Evolutionary conservation across 35 echinoderm and acorn worm species (phyloP), one percentile per base, ranked within the genome.

Genomic region (Acanthaster planci): DNA sequence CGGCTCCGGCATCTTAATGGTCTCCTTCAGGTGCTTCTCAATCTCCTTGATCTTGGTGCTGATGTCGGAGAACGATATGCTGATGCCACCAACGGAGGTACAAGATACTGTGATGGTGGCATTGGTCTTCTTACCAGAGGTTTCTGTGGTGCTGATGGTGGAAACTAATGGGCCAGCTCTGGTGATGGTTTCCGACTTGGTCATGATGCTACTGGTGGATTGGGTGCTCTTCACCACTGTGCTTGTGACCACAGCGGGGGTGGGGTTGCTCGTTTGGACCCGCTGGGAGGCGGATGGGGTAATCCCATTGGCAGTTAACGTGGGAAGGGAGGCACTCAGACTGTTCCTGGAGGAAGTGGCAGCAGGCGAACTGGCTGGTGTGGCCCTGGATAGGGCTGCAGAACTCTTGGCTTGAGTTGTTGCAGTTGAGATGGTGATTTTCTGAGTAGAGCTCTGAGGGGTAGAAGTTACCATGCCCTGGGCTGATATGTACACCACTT

Each of bases 241-340:
- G 34, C 64, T 72, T 26, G 64, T 72, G 14, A 34, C 29, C 64
- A 72, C 64, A 14, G 18, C 21, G 34, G 34, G 10, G 14, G 26
- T 12, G 30, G 26, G 18, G 27, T 60, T 72, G 30, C 8, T 34
- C 14, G 64, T 72, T 72, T 72, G 64, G 26, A 35, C 64, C 14
- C 34, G 22, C 30, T 19, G 26, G 34, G 10, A 14, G 23, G 14
- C 64, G 0, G 34, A 31, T 19, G 34, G 14, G 21, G 12, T 4
- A 47, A 47, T 12, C 42, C 42, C 42, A 47, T 29, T 72, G 34
- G 64, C 26, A 1, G 34, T 12, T 72, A 72, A 72, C 30, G 64
- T 72, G 22, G 64, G 64, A 72, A 72, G 64, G 9, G 64, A 72
- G 23, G 64, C 64, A 29, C 64, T 72, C 10, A 72, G 64, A 72